Evolutionary conservation across 2,888 invertebrate genomes (phyloP).

Genomic region (Ophonus ardosiacus): DNA sequence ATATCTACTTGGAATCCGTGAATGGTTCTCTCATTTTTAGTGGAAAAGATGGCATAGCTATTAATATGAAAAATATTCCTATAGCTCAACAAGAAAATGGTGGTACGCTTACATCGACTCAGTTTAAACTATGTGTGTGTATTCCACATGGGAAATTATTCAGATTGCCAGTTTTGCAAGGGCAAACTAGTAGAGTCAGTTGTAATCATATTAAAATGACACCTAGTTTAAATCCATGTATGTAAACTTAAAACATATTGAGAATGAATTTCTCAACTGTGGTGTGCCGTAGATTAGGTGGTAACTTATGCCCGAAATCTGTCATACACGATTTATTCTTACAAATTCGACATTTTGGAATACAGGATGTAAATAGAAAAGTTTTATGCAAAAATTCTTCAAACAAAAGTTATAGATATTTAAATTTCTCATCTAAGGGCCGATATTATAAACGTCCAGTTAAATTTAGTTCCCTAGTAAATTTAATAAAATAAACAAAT

Average conservation of each 20-base stretch:
- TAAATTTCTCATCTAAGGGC: too few relatives aligned
- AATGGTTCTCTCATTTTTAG: conserved; percentile 86
- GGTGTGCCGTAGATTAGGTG: too few relatives aligned
- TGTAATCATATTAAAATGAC: conserved; percentile 82
- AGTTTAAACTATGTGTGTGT: conserved; percentile 93
- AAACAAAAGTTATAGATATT: too few relatives aligned
- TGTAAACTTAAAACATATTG: conserved; percentile 71
- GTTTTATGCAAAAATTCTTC: too few relatives aligned
- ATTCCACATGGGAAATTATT: conserved; percentile 93
- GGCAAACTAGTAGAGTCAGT: conserved; percentile 76
- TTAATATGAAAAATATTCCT: conserved; percentile 86
- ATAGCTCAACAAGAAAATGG: conserved; percentile 78
- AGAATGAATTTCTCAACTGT: not conserved
- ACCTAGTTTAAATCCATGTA: conserved; percentile 82
- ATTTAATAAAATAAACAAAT: too few relatives aligned
- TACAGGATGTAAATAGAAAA: too few relatives aligned
- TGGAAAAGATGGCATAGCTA: conserved; percentile 83
- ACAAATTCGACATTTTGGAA: too few relatives aligned
- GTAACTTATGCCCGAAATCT: too few relatives aligned
- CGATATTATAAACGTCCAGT: too few relatives aligned
- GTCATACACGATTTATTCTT: too few relatives aligned
- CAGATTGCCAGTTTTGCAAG: conserved; percentile 84
- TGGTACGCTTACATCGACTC: conserved; percentile 75
- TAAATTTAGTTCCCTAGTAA: too few relatives aligned
- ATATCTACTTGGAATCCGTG: conserved; percentile 85